These are phyloP conservation scores for Hypotaenidia philippensis DNA, from an alignment of 2,797 vertebrate genomes.

Conservation along the genomic window DNA sequence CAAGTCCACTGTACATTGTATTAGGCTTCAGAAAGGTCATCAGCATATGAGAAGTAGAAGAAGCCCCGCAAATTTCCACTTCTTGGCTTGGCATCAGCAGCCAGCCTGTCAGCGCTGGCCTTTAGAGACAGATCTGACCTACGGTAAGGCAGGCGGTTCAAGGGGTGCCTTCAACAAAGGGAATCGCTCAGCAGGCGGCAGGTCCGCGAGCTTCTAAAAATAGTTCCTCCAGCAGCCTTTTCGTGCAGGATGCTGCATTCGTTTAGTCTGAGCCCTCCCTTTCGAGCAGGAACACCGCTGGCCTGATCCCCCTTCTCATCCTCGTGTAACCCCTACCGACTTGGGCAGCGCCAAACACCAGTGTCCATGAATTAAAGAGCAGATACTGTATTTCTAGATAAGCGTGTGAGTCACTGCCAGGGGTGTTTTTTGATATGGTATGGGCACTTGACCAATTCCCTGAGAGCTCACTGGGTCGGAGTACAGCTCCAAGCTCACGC, in stretches of 20 bases:
- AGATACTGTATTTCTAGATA: neutral
- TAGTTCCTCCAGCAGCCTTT: conserved; percentile 3
- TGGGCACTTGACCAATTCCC: neutral
- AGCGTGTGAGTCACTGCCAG: fast-evolving
- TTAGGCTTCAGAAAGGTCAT: conserved; percentile 76
- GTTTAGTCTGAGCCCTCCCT: neutral
- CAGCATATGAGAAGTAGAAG: conserved; percentile 15
- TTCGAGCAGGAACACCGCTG: neutral
- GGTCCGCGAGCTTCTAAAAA: conserved; percentile 18
- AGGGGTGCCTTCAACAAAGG: neutral
- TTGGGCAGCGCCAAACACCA: neutral
- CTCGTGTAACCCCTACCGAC: neutral
- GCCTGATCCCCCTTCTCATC: neutral
- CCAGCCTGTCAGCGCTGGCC: conserved; percentile 67
- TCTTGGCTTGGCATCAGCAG: conserved; percentile 41
- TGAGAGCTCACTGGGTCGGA: neutral
- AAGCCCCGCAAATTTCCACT: conserved; percentile 39
- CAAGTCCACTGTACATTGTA: neutral
- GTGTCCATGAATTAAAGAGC: neutral
- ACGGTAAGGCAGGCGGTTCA: neutral
- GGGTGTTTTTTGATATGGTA: neutral
- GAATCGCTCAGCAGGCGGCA: neutral
- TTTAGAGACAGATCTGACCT: conserved; percentile 75
- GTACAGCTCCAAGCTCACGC: neutral
- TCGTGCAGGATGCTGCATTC: neutral